Base-by-base conservation (phyloP, 1,140 invertebrate genomes). In the Drosophila jambulina region DNA sequence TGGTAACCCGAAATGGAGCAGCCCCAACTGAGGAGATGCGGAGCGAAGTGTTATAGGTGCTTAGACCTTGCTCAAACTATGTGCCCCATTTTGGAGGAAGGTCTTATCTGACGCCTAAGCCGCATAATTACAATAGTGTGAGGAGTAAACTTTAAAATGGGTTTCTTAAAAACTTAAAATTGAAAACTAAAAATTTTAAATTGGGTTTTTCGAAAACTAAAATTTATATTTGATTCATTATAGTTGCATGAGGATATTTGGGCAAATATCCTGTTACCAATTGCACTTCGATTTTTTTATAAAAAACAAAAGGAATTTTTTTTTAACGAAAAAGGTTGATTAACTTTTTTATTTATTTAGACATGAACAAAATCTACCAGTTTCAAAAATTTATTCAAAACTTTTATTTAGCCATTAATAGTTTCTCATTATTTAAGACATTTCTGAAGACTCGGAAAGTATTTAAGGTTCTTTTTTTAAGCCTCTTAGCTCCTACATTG, bases 1-100 rank as follows among this genome's bases (percentile, higher is more conserved):
- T 69, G 29, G 65, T 61, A 58, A 21, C 42, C 54, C 54, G n/a
- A 56, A 77, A 78, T 75, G 69, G 71, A 49, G 71, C 70, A 53
- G n/a, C 21, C 19, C 15, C 21, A 25, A 68, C 8, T 23, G 38
- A 4, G 38, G 42, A 17, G 29, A 67, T 67, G 62, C 46, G 19
- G n/a, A 27, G n/a, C 17, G 38, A 59, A 53, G 21, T 43, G 29
- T 42, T 64, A 27, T 59, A 45, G 57, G 38, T 59, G 36, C 36
- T 59, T 59, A 34, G 29, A 23, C 63, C 63, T 27, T 19, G 21
- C 40, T 9, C n/a, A 67, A 62, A 67, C 27, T 45, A 46, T 45
- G 43, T 62, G 38, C 12, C 61, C 25, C 36, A 21, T 13, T 21
- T 42, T n/a, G 13, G 13, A 25, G 12, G 12, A 27, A 9, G 32